A percentile compares a stretch with the other conserved stretches of the same genome.
These are phyloP conservation scores for Gymnorhina tibicen DNA, from an alignment of 2,113 vertebrate genomes.

Conservation along the genomic window DNA sequence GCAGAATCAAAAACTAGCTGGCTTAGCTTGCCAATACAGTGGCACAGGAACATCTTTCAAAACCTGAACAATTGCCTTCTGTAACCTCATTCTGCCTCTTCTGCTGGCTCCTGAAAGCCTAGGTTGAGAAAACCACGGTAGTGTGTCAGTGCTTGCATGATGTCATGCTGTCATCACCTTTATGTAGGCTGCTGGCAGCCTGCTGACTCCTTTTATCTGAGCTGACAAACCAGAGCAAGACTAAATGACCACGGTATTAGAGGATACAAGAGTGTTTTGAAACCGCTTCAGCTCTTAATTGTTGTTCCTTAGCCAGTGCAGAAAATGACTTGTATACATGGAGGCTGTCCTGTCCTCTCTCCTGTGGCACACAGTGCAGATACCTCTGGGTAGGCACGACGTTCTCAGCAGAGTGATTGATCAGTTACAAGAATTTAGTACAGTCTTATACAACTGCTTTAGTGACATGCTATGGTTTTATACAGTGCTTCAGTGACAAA, in stretches of 20 bases:
- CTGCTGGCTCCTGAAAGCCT: neutral
- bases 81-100: neutral
- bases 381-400: neutral
- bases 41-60: neutral
- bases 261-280: neutral
- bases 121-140: neutral
- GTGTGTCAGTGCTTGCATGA: neutral
- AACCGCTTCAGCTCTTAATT: neutral
- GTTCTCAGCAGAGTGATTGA: neutral
- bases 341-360: neutral
- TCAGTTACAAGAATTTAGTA: neutral
- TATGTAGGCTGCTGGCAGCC: neutral
- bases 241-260: neutral
- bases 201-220: neutral
- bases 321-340: rapidly evolving
- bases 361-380: neutral
- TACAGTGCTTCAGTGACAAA: neutral
- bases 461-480: neutral
- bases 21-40: neutral
- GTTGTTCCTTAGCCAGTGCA: neutral
- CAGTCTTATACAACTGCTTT: neutral
- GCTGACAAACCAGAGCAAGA: neutral
- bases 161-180: neutral
- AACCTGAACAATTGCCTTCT: neutral
- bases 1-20: neutral